Evolutionary conservation across 2,797 vertebrate species (phyloP).

Genomic region (Poecilia wingei): DNA sequence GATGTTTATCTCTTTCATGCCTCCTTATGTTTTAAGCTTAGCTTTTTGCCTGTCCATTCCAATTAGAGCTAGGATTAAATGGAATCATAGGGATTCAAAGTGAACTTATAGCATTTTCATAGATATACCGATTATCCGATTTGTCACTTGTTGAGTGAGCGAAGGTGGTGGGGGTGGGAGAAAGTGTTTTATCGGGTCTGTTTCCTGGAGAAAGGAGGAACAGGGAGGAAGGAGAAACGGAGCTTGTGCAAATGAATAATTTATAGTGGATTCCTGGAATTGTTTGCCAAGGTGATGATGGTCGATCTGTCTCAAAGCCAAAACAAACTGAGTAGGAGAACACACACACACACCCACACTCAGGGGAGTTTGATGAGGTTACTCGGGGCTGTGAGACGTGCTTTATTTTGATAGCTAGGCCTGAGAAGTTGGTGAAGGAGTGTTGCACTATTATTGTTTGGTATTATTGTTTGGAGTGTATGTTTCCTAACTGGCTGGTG

Average conservation of each 20-base stretch:
- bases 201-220: conserved; percentile 62
- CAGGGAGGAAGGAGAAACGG: conserved; percentile 45
- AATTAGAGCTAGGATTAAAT: conserved; percentile 12
- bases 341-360: conserved; percentile 41
- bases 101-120: no score
- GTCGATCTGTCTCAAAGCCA: conserved; percentile 82
- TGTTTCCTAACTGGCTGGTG: conserved; percentile 21
- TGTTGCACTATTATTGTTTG: conserved; percentile 48
- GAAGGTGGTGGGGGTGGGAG: conserved; percentile 20
- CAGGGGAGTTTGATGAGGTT: conserved; percentile 66
- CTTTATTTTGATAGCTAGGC: conserved; percentile 64
- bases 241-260: conserved; percentile 85
- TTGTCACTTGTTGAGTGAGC: conserved; percentile 59
- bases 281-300: conserved; percentile 88
- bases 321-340: conserved; percentile 78
- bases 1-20: conserved; percentile 40
- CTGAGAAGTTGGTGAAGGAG: conserved; percentile 36
- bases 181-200: conserved; percentile 66
- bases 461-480: conserved; percentile 39
- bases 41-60: conserved; percentile 22
- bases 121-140: conserved; percentile 22
- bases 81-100: neutral
- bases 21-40: conserved; percentile 30
- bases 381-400: conserved; percentile 60
- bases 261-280: conserved; percentile 85